Conservation (phyloP, 2,888 invertebrate species). For the Drosophila merina region DNA sequence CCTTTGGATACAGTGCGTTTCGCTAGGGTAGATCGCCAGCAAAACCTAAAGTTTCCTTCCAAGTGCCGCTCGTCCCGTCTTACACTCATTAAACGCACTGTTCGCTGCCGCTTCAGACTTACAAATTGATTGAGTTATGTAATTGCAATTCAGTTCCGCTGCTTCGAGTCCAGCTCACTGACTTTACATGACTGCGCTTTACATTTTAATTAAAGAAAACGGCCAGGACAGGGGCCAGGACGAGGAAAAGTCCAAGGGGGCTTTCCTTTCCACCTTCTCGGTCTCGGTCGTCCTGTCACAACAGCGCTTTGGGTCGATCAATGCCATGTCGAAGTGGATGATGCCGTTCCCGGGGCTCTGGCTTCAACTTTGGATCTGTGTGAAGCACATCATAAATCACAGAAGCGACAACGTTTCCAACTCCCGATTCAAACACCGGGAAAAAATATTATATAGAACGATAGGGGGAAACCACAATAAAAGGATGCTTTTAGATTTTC, state of each 20-base stretch:
- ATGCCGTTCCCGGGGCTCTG: constrained; percentile 11
- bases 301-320: constrained; percentile 70
- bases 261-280: constrained; percentile 19
- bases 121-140: constrained; percentile 83
- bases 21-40: not conserved
- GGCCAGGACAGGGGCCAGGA: not conserved
- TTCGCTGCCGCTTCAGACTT: constrained; percentile 39
- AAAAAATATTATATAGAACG: not conserved
- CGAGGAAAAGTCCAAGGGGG: constrained; percentile 9
- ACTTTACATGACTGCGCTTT: constrained; percentile 72
- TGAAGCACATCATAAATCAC: constrained; percentile 79
- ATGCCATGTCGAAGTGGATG: constrained; percentile 71
- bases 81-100: constrained; percentile 17
- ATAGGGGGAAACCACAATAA: too few species aligned
- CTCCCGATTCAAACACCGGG: constrained; percentile 19
- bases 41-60: too few species aligned
- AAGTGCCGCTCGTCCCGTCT: too few species aligned
- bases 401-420: constrained; percentile 38
- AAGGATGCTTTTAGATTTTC: not conserved
- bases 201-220: constrained; percentile 70
- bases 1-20: constrained; percentile 22
- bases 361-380: constrained; percentile 19
- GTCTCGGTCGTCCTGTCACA: constrained; percentile 52
- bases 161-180: constrained; percentile 4
- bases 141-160: constrained; percentile 58